Evolutionary conservation across 2,888 invertebrate species (phyloP), one percentile per base, ranked within the genome.

Genomic region (Pherbina coryleti): DNA sequence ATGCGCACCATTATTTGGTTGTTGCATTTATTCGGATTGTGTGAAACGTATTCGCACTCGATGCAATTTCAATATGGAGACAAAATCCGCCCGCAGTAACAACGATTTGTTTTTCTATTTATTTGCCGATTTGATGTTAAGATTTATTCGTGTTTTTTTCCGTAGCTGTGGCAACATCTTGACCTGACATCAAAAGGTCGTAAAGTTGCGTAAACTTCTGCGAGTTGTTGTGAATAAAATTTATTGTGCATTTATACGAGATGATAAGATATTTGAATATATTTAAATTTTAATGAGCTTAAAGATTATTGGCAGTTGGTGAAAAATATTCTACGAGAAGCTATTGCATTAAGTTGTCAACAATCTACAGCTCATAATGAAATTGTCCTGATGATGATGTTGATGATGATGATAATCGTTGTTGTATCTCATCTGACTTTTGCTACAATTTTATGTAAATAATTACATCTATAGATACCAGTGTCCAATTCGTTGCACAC

Each of bases 1-100:
- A 55, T 14, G 19, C 19, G 14, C 9, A 11, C 14, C 14, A 22
- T 22, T 9, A 19, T 37, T 22, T 67, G 31, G 67, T 34, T 60
- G 57, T 5, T 31, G 37, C 0, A 7, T 9, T 28, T 64, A 9
- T 34, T 66, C n/a, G 19, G 22, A 9, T 66, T 31, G 66, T 28
- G 66, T 31, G 19, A 7, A 34, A 34, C 34, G 34, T 34, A 28
- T 60, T 60, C 25, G 28, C 25, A 60, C 22, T 60, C 44, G 11
- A 25, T 9, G 44, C 44, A 44, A 11, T 4, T 69, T 19, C 72
- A 37, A 11, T 14, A 37, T 25, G 57, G 72, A 5, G 57, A 57
- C 72, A 31, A 34, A 57, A 57, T 37, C 44, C 44, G 72, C 34
- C 60, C 57, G 37, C 57, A 57, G 72, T 14, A 72, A 44, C 44